phyloP scores from a whole-genome alignment of 2,797 vertebrate species.

The Urophycis tenuis region DNA sequence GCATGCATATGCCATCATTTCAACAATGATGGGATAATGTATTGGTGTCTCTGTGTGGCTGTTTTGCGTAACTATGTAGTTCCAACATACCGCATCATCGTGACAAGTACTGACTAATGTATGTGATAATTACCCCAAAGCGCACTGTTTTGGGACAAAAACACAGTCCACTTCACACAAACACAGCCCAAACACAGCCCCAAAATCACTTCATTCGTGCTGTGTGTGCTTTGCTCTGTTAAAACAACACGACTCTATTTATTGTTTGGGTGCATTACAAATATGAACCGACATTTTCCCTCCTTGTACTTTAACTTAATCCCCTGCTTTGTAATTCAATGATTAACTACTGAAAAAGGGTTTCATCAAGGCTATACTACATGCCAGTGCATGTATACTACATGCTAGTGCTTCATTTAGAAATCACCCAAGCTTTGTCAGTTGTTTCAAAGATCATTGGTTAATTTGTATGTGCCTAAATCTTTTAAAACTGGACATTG shows the following conservation, averaged over 20 bases:
- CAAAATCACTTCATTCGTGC: too few relatives aligned
- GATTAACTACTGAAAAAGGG: not conserved
- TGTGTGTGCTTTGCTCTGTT: not conserved
- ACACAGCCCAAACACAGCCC: too few relatives aligned
- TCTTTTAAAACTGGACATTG: not conserved
- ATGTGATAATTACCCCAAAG: not conserved
- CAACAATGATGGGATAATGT: not conserved
- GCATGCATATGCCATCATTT: constrained; percentile 24
- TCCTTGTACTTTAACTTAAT: not conserved
- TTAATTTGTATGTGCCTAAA: not conserved
- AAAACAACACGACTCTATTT: not conserved
- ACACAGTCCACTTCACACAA: not conserved
- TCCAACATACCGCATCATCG: too few relatives aligned
- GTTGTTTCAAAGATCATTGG: not conserved
- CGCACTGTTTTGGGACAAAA: not conserved
- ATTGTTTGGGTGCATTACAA: not conserved
- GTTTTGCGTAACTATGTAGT: too few relatives aligned
- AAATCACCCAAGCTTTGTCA: not conserved
- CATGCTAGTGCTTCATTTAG: not conserved
- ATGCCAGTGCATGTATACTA: not conserved
- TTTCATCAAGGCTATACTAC: not conserved
- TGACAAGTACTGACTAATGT: not conserved
- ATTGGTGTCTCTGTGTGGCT: not conserved
- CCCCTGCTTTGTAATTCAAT: not conserved
- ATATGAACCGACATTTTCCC: not conserved